phyloP scores from a whole-genome alignment of 2,888 invertebrate species.

The Lasius fuliginosus region DNA sequence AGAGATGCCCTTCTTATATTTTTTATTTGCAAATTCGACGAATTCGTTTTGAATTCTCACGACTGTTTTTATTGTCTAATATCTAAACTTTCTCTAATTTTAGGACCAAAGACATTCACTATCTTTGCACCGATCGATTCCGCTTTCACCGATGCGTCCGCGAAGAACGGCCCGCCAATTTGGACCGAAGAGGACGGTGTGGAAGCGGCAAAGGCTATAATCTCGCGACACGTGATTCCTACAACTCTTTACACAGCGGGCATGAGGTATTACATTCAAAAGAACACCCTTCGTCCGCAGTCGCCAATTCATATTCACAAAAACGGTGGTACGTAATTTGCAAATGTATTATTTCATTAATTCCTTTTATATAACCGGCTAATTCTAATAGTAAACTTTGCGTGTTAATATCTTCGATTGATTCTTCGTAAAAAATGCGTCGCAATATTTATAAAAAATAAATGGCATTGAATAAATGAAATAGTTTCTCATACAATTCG shows the following conservation, averaged over 20 bases:
- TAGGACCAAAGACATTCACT: conserved; percentile 94
- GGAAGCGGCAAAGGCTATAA: conserved; percentile 90
- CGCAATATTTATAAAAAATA: not conserved
- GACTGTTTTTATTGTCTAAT: not conserved
- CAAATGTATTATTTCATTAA: not conserved
- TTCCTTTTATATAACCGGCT: not conserved
- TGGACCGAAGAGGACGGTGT: conserved; percentile 83
- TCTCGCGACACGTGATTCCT: conserved; percentile 92
- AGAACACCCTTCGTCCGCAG: conserved; percentile 92
- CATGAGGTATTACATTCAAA: conserved; percentile 95
- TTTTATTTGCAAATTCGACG: not conserved
- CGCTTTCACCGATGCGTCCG: conserved; percentile 89
- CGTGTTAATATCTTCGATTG: not conserved
- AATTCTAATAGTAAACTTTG: not conserved
- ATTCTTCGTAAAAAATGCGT: not conserved
- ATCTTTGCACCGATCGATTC: conserved; percentile 95
- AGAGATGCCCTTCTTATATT: too few species aligned
- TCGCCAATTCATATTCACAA: conserved; percentile 93
- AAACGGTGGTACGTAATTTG: conserved; percentile 89
- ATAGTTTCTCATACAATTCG: not conserved
- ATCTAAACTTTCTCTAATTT: not conserved
- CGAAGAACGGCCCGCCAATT: conserved; percentile 87
- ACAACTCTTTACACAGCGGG: conserved; percentile 95
- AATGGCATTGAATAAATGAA: not conserved
- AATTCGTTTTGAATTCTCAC: not conserved